phyloP scores from a whole-genome alignment of 92 coral and sea anemone genomes.

The Palythoa grandis region DNA sequence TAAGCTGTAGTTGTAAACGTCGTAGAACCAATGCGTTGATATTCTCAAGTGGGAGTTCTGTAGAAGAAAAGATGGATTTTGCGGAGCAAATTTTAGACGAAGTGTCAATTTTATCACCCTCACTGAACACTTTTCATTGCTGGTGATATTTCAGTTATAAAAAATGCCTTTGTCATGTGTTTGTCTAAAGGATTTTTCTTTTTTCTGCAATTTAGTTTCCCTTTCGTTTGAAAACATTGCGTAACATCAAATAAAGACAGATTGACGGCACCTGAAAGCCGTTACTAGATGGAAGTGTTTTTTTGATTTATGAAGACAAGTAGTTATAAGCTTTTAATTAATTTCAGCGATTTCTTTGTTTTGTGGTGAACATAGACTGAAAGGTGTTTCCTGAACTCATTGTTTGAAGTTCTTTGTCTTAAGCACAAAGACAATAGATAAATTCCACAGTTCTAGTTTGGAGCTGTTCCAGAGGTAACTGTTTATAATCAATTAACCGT shows the following conservation, averaged over 20 bases:
- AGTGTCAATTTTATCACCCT: background rate
- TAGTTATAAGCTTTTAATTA: background rate
- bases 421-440: background rate
- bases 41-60: no score
- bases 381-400: background rate
- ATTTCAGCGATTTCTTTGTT: conserved; percentile 1
- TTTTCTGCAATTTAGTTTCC: no score
- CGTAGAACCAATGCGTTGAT: no score
- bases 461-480: background rate
- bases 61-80: no score
- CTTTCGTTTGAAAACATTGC: no score
- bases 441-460: background rate
- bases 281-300: background rate
- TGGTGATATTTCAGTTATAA: background rate
- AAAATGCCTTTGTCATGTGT: background rate
- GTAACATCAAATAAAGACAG: no score
- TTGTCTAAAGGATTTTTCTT: no score
- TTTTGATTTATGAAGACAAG: background rate
- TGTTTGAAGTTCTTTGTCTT: background rate
- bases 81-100: no score
- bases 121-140: background rate
- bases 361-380: background rate
- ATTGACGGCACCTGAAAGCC: no score
- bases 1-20: no score
- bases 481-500: background rate